These are phyloP conservation scores for Coturnix japonica DNA, from an alignment of 2,113 vertebrate genomes.

Conservation along the genomic window DNA sequence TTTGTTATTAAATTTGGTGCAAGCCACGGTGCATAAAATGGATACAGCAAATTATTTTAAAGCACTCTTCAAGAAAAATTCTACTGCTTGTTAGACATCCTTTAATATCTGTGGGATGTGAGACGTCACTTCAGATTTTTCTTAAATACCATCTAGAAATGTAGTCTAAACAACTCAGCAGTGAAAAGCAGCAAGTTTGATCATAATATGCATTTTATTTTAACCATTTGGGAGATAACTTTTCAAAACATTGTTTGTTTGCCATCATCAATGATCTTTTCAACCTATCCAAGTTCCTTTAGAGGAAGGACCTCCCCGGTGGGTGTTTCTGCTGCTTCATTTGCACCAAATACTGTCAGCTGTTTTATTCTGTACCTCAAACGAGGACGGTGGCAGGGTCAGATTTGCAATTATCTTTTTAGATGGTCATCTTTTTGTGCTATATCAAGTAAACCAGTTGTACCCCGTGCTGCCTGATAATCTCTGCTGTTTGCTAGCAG, in stretches of 20 bases:
- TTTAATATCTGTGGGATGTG: background rate
- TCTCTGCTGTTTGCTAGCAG: background rate
- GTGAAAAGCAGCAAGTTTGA: background rate
- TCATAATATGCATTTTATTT: background rate
- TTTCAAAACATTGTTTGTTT: background rate
- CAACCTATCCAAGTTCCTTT: background rate
- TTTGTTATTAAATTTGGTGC: slow-evolving; percentile 61
- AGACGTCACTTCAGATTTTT: background rate
- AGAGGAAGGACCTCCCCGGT: background rate
- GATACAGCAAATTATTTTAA: slow-evolving; percentile 40
- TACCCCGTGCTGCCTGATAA: background rate
- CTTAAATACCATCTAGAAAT: background rate
- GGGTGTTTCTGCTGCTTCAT: background rate
- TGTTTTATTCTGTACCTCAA: background rate
- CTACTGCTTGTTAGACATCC: background rate
- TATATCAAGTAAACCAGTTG: background rate
- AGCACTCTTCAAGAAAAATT: background rate
- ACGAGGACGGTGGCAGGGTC: background rate
- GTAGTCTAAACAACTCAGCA: background rate
- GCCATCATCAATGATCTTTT: background rate
- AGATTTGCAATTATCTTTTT: background rate
- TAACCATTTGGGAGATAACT: background rate
- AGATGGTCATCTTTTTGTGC: background rate
- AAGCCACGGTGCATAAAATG: background rate
- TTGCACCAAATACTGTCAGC: background rate